Evolutionary conservation across 1,140 invertebrate species (phyloP), one percentile per base, ranked within the genome.

Genomic region (Zaprionus lachaisei): DNA sequence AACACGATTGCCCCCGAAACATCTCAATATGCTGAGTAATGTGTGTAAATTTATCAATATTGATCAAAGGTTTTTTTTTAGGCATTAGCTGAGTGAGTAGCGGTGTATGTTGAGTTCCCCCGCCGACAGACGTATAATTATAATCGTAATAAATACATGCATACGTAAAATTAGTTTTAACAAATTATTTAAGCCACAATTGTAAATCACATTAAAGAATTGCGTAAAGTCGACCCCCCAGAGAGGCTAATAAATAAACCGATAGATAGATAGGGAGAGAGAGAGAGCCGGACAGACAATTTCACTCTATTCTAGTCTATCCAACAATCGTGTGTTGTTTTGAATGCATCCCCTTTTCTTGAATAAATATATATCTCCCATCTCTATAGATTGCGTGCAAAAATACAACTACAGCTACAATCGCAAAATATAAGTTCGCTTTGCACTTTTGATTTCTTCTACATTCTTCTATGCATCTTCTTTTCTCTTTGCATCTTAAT

Each of bases 121-220:
- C 41, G 28, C 20, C 65, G 70, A 68, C 67, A 80, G 67, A 83
- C 49, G 7, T 47, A 47, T 38, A 15, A 38, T 15, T 38, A 15
- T 38, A 47, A 77, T 66, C 73, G 71, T 72, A 80, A 77, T 89
- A 80, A 72, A 72, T 79, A 83, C 37, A 73, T 15, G 54, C 69
- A 72, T 89, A 79, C 55, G 58, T 49, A 68, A 77, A 51, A 54
- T 41, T 56, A 68, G 51, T 90, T 68, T 69, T 28, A 87, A 87
- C 81, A 73, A 74, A 89, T 69, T 65, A 54, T 69, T 41, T 87
- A 89, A 89, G 84, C 85, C 84, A 87, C 84, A 84, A 79, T 84
- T 81, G 66, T 76, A 90, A 87, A 87, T 87, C 84, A 87, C 84
- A 89, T 87, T 58, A 65, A 75, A 58, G 14, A 71, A 75, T 64